Evolutionary conservation across 2,797 vertebrate genomes (phyloP), one percentile per base, ranked within the genome.

Genomic region (Halcyon badia): DNA sequence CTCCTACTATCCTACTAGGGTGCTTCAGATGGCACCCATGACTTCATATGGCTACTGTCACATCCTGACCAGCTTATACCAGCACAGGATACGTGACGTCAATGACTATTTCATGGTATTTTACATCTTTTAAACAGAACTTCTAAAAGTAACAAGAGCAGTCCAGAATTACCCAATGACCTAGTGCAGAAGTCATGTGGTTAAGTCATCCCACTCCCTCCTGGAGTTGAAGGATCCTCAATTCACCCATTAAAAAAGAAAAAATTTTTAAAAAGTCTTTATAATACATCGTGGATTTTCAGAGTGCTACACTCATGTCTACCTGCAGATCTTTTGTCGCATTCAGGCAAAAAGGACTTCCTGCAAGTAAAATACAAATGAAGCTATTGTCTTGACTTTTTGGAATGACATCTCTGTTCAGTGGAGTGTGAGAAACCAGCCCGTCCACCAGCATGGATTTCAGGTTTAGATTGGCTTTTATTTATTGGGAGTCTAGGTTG

Each of bases 1-100:
- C 39, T 62, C 6, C 1, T 11, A 0, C 6, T 11, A 48, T 2
- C 57, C 70, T 44, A 54, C 3, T 0, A 2, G 0, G 5, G n/a
- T 39, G 30, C 28, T 66, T 11, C 6, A 46, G 60, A 5, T 9
- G 16, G 33, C 42, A n/a, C 10, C 1, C 3, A 37, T 37, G 73
- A 31, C 15, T 26, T 12, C 11, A 15, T 46, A 4, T 4, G 15
- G 26, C 51, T 20, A 4, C 58, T 6, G 24, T 14, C 20, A 62
- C 6, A 8, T 3, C 0, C 39, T 15, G 49, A 26, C 51, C 49
- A 41, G 28, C 31, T n/a, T 42, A 5, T 7, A 15, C 4, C 10
- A 42, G 22, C 44, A 35, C 26, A 6, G 13, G 24, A 39, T 30
- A 22, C 8, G 1, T 2, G 11, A 3, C 5, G 28, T 5, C 62